A percentile compares a stretch with the other conserved stretches of the same genome.
Evolutionary conservation across 2,113 vertebrate species (phyloP).

Genomic region (Ellobius talpinus): DNA sequence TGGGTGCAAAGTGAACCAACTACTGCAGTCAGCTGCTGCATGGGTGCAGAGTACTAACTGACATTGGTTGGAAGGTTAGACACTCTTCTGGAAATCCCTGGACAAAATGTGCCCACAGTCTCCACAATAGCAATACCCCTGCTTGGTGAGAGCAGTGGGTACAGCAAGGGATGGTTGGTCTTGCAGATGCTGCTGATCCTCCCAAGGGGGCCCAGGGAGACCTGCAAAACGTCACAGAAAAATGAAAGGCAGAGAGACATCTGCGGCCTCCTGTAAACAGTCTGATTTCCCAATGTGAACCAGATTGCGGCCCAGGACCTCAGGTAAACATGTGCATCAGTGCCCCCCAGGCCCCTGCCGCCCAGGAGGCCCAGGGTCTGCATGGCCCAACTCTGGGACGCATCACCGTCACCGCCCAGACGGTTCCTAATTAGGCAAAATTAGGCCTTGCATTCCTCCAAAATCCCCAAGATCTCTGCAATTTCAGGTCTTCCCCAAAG

Average conservation of each 20-base stretch:
- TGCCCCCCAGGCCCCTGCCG: too few species aligned
- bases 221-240: conserved; percentile 46
- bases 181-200: background rate
- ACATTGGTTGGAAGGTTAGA: background rate
- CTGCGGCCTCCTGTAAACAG: background rate
- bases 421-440: too few species aligned
- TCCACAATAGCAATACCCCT: background rate
- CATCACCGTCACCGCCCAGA: too few species aligned
- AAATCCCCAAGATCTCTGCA: too few species aligned
- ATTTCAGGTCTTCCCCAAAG: too few species aligned
- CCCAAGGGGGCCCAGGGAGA: background rate
- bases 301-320: too few species aligned
- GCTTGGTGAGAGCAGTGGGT: background rate
- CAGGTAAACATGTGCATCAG: too few species aligned
- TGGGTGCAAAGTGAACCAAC: background rate
- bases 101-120: background rate
- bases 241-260: conserved; percentile 50
- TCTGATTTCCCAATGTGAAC: too few species aligned
- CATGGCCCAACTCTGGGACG: too few species aligned
- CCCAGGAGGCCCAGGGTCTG: too few species aligned
- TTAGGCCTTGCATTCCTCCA: too few species aligned
- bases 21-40: background rate
- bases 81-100: background rate
- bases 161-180: background rate
- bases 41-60: background rate